Conservation (phyloP, 2,797 vertebrate genomes). For the Lerista edwardsae region DNA sequence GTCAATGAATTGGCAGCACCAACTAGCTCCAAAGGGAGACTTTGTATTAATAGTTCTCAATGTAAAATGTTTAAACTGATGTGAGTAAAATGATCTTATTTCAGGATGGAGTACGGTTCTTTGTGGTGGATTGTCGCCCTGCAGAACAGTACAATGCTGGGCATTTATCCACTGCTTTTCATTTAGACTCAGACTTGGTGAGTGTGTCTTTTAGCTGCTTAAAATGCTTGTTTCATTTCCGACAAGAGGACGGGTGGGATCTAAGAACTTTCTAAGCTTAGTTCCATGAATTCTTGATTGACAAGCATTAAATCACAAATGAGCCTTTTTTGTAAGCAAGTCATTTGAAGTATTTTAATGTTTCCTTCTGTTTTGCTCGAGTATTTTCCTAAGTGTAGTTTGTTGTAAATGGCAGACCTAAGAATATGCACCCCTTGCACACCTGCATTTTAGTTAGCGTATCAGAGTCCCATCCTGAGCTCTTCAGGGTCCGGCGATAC, state of each 20-base stretch:
- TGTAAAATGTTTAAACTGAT: constrained; percentile 18
- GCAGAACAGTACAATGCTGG: constrained; percentile 98
- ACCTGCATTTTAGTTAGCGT: background rate
- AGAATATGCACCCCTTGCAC: background rate
- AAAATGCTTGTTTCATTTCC: constrained; percentile 11
- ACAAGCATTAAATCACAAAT: background rate
- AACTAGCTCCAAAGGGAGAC: background rate
- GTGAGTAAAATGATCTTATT: constrained; percentile 46
- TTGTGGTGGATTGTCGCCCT: constrained; percentile 97
- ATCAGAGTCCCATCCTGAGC: too few relatives aligned
- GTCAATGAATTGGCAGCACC: background rate
- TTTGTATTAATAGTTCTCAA: background rate
- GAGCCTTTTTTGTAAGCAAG: background rate
- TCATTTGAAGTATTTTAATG: background rate
- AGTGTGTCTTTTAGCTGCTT: constrained; percentile 59
- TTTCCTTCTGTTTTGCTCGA: background rate
- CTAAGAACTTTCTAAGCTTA: background rate
- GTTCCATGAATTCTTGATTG: background rate
- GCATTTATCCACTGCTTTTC: constrained; percentile 96
- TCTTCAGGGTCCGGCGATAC: too few relatives aligned
- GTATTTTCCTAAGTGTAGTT: background rate
- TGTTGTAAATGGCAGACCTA: background rate
- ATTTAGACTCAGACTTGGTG: constrained; percentile 98
- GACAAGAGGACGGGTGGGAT: background rate
- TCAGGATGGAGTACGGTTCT: constrained; percentile 96